Percentiles rank a stretch among this genome's conserved stretches.
Evolutionary conservation across 2,888 invertebrate species (phyloP).

Genomic region (Cylloceria caligata): DNA sequence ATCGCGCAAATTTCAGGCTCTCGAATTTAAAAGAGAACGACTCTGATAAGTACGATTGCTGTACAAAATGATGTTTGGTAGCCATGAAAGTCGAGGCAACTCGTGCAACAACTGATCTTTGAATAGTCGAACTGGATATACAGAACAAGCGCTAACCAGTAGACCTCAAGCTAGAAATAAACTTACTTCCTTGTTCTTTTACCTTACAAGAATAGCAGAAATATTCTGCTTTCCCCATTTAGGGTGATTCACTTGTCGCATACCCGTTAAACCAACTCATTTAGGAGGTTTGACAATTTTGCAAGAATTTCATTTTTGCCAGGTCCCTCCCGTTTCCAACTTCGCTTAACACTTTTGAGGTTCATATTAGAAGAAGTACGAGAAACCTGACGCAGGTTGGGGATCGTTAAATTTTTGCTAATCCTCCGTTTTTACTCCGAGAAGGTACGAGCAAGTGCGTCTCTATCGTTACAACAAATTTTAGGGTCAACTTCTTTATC

Average conservation of each 20-base stretch:
- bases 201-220: too few relatives aligned
- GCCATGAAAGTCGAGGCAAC: too few relatives aligned
- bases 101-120: too few relatives aligned
- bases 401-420: conserved; percentile 45
- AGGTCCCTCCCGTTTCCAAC: conserved; percentile 25
- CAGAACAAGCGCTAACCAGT: too few relatives aligned
- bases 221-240: conserved; percentile 8
- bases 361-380: not conserved
- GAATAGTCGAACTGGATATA: too few relatives aligned
- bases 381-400: conserved; percentile 37
- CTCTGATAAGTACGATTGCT: too few relatives aligned
- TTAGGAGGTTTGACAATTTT: conserved; percentile 27
- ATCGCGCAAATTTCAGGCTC: too few relatives aligned
- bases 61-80: too few relatives aligned
- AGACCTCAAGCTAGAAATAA: too few relatives aligned
- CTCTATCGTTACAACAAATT: conserved; percentile 37
- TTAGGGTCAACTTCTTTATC: conserved; percentile 59
- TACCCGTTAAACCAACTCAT: conserved; percentile 45
- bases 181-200: too few relatives aligned
- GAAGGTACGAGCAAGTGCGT: conserved; percentile 25
- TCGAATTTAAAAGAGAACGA: too few relatives aligned
- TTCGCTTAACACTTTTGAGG: conserved; percentile 41
- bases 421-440: conserved; percentile 40
- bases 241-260: conserved; percentile 45
- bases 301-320: conserved; percentile 39